Evolutionary conservation across 1,140 invertebrate genomes (phyloP).

Genomic region (Trypoxylus dichotomus): DNA sequence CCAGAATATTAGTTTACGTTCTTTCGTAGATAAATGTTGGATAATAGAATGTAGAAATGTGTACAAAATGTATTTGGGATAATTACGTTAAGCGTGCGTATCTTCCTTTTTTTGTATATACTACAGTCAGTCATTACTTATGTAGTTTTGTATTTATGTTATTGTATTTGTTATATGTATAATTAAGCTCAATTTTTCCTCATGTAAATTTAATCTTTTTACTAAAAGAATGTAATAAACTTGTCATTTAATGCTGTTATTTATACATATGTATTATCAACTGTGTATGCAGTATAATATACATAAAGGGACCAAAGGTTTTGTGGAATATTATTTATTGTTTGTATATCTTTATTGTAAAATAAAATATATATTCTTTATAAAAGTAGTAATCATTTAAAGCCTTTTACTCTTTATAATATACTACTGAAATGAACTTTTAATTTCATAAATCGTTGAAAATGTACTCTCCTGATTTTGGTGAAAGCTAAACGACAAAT

Average conservation of each 20-base stretch:
- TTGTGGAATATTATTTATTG: constrained; percentile 50
- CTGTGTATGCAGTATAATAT: constrained; percentile 30
- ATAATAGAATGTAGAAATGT: constrained; percentile 12
- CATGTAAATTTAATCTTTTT: constrained; percentile 25
- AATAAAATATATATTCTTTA: constrained; percentile 31
- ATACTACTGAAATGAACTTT: too few species aligned
- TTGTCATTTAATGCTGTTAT: not conserved
- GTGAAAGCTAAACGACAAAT: too few species aligned
- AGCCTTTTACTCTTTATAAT: not conserved
- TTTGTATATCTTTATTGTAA: constrained; percentile 40
- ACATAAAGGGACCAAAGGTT: constrained; percentile 51
- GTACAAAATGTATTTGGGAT: constrained; percentile 14
- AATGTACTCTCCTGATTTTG: too few species aligned
- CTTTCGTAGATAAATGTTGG: not conserved
- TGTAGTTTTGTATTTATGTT: constrained; percentile 25
- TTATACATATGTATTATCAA: constrained; percentile 17
- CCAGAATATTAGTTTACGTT: not conserved
- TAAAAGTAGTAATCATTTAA: not conserved
- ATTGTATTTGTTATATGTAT: not conserved
- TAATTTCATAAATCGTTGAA: too few species aligned
- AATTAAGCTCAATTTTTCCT: constrained; percentile 26
- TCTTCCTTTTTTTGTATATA: constrained; percentile 26
- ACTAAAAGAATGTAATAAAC: not conserved
- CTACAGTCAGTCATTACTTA: constrained; percentile 27
- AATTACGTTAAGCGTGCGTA: not conserved